Conservation (phyloP, 2,797 vertebrate genomes). For the Taenioides sp. region DNA sequence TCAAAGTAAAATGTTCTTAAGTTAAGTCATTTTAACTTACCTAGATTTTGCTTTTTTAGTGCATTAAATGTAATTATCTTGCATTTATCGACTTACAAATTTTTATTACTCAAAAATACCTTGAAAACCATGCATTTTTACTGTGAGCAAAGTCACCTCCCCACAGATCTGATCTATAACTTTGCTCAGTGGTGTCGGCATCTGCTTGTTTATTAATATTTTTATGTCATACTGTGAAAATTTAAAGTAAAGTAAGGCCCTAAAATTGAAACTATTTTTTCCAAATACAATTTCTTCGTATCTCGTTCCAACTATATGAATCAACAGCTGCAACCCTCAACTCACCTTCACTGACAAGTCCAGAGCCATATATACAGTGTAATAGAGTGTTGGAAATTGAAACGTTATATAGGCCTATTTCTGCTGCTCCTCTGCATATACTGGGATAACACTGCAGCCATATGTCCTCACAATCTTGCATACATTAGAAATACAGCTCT, state of each 20-base stretch:
- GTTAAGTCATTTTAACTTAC: no score
- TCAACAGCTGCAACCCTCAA: constrained; percentile 27
- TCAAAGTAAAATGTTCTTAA: no score
- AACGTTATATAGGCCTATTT: constrained; percentile 12
- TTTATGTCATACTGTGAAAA: no score
- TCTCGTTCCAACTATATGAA: constrained; percentile 14
- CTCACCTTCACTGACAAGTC: constrained; percentile 24
- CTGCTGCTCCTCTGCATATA: constrained; percentile 46
- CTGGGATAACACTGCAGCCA: constrained; percentile 51
- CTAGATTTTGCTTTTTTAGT: no score
- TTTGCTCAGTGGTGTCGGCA: no score
- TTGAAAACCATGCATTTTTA: no score
- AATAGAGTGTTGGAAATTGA: constrained; percentile 11
- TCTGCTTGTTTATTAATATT: no score
- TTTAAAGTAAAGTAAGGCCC: background rate
- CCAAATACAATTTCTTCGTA: background rate
- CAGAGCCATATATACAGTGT: constrained; percentile 16
- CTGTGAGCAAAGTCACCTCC: no score
- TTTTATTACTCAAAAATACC: no score
- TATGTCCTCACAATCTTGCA: constrained; percentile 9
- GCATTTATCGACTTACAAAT: no score
- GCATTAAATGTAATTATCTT: no score
- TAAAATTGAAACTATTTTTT: background rate
- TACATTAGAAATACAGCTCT: background rate
- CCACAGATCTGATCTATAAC: no score